Percentiles rank a stretch among this genome's conserved stretches.
Evolutionary conservation across 2,888 invertebrate species (phyloP).

Genomic region (Schizotus pectinicornis): DNA sequence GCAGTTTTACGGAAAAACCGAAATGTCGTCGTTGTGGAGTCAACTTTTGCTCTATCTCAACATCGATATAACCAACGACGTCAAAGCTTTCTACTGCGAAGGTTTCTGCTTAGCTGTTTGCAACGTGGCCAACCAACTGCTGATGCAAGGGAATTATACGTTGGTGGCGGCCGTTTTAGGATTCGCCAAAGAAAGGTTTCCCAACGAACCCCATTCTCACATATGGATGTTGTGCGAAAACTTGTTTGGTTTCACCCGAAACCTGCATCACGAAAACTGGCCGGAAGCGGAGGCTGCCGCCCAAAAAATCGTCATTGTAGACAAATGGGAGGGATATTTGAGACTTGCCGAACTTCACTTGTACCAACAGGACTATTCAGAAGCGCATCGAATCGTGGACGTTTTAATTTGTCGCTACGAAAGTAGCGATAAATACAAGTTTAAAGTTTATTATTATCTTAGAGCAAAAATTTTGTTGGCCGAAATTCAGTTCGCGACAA

Average conservation of each 20-base stretch:
- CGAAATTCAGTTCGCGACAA: slow-evolving; percentile 65
- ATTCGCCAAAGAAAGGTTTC: slow-evolving; percentile 68
- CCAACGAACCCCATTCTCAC: slow-evolving; percentile 66
- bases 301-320: slow-evolving; percentile 70
- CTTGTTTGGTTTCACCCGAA: slow-evolving; percentile 56
- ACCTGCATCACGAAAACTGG: slow-evolving; percentile 67
- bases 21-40: slow-evolving; percentile 81
- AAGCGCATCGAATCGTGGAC: slow-evolving; percentile 57
- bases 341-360: slow-evolving; percentile 64
- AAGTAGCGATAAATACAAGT: slow-evolving; percentile 61
- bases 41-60: slow-evolving; percentile 81
- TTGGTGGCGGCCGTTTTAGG: slow-evolving; percentile 65
- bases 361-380: slow-evolving; percentile 60
- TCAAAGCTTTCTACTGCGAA: slow-evolving; percentile 65
- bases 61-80: slow-evolving; percentile 63
- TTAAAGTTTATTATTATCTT: slow-evolving; percentile 65
- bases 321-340: slow-evolving; percentile 71
- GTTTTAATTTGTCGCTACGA: slow-evolving; percentile 63
- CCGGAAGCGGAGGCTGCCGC: slow-evolving; percentile 73
- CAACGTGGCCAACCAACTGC: slow-evolving; percentile 66
- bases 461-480: slow-evolving; percentile 74
- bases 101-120: slow-evolving; percentile 74
- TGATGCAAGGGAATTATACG: slow-evolving; percentile 64
- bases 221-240: slow-evolving; percentile 75
- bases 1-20: slow-evolving; percentile 87